Conservation (phyloP, 2,888 invertebrate genomes). For the Drosophila lacicola region DNA sequence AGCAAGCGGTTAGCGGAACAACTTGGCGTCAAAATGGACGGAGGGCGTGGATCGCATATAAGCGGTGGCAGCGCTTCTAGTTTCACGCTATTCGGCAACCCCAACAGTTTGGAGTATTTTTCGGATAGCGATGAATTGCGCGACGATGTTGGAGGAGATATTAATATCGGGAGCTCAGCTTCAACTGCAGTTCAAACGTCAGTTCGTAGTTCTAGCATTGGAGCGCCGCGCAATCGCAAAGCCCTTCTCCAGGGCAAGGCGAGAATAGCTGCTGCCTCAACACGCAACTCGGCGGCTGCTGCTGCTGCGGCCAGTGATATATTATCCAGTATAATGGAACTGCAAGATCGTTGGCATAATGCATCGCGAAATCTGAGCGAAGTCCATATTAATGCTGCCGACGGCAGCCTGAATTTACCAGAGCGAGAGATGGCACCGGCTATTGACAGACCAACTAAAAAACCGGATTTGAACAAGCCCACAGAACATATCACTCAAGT, state of each 20-base stretch:
- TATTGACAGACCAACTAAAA: background rate
- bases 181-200: conserved; percentile 83
- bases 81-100: conserved; percentile 89
- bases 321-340: conserved; percentile 89
- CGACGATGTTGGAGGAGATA: conserved; percentile 63
- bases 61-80: conserved; percentile 80
- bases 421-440: background rate
- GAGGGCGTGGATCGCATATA: conserved; percentile 56
- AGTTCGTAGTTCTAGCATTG: conserved; percentile 78
- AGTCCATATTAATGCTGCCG: conserved; percentile 84
- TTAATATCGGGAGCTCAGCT: conserved; percentile 82
- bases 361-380: conserved; percentile 87
- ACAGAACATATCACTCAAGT: conserved; percentile 84
- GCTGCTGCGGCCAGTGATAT: conserved; percentile 86
- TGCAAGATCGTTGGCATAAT: conserved; percentile 90
- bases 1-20: conserved; percentile 82
- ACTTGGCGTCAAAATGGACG: conserved; percentile 75
- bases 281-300: conserved; percentile 10
- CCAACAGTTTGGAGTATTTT: conserved; percentile 90
- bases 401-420: conserved; percentile 87
- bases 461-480: background rate
- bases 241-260: conserved; percentile 74
- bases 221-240: conserved; percentile 75
- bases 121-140: conserved; percentile 86
- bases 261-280: conserved; percentile 30